Evolutionary conservation across 2,797 vertebrate species (phyloP), one percentile per base, ranked within the genome.

Genomic region (Vespertilio murinus): DNA sequence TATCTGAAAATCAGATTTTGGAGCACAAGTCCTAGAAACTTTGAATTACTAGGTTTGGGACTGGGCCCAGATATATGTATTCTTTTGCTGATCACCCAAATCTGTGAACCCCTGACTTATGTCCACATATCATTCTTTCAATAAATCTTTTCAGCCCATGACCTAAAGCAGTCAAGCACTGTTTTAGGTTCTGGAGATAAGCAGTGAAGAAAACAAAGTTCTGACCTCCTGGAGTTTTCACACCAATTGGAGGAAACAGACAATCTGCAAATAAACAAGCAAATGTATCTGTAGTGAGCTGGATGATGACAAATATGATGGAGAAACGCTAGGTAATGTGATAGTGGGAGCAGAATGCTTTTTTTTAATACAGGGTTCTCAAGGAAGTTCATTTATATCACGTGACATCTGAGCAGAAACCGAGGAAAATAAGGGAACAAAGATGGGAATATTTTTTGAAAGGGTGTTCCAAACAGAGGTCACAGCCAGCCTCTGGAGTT

Each of bases 1-100:
- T 69, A 49, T 45, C 54, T 65, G 64, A 93, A 81, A 70, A 35
- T 86, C 35, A 59, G 30, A 70, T 82, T 93, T 93, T 71, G 52
- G 64, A 52, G 6, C 10, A 38, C 1, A 8, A 23, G 9, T 35
- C 3, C 14, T 23, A 78, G 54, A 85, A 88, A 88, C 25, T 86
- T 47, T 79, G 38, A 54, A 71, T 78, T 64, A 42, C 1, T 5
- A 40, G 8, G 1, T 35, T 88, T 81, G 18, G 4, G 16, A 20
- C 59, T 59, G 5, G 47, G 35, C n/a, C 70, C 12, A 67, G 11
- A 10, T 75, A 70, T 59, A 54, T 28, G 3, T 38, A 22, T 45
- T 71, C 23, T 80, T 20, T 18, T 59, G 8, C 82, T 54, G 25
- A 47, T 47, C 23, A 64, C 13, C 9, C 25, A 40, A 11, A 35